Percentiles rank a stretch among this genome's conserved stretches.
These are phyloP conservation scores for Zosterops borbonicus DNA, from an alignment of 2,113 vertebrate species.

Conservation along the genomic window DNA sequence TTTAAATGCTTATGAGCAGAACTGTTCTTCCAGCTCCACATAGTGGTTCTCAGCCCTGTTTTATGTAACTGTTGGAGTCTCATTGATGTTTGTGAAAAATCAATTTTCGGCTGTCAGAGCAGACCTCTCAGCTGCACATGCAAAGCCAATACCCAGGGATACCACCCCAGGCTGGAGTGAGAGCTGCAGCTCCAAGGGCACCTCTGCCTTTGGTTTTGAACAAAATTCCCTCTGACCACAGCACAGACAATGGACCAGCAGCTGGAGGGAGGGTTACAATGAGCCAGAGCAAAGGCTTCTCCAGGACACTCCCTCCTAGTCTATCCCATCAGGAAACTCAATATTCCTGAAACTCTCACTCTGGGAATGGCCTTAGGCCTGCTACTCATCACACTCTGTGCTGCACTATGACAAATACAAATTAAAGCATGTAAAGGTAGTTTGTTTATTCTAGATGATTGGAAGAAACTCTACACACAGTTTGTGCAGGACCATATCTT, in stretches of 20 bases:
- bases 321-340: fast-evolving
- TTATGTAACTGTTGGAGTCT: neutral
- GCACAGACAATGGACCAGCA: neutral
- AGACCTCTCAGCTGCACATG: neutral
- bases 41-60: neutral
- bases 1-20: neutral
- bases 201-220: neutral
- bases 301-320: neutral
- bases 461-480: neutral
- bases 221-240: fast-evolving
- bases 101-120: neutral
- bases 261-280: fast-evolving
- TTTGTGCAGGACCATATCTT: neutral
- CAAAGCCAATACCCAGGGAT: neutral
- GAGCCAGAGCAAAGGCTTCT: neutral
- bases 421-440: neutral
- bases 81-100: neutral
- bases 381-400: neutral
- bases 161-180: neutral
- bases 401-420: neutral
- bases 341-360: neutral
- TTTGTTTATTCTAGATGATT: neutral
- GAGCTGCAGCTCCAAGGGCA: neutral
- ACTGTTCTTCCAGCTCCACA: neutral
- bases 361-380: neutral